Evolutionary conservation across 2,888 invertebrate species (phyloP).

Genomic region (Notocelia uddmanniana): DNA sequence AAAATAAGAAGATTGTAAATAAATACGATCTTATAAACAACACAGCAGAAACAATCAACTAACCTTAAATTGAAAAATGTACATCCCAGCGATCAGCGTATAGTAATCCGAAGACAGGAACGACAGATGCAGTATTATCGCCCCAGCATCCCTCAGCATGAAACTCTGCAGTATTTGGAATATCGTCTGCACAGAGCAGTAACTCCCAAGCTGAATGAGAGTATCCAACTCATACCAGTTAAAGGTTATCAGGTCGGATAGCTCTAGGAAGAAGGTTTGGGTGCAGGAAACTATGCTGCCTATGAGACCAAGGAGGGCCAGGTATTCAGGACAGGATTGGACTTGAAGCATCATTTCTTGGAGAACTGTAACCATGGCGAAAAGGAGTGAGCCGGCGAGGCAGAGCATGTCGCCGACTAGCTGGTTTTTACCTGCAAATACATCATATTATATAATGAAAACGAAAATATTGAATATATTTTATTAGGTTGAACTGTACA

Average conservation of each 20-base stretch:
- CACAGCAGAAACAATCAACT: constrained; percentile 52
- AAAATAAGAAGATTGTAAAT: too few species aligned
- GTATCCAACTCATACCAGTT: constrained; percentile 90
- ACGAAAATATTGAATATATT: too few species aligned
- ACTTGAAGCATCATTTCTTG: constrained; percentile 94
- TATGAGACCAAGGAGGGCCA: constrained; percentile 93
- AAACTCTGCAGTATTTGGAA: constrained; percentile 92
- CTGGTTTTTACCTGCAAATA: constrained; percentile 89
- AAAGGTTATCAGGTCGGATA: constrained; percentile 88
- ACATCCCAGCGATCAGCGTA: constrained; percentile 92
- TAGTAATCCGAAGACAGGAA: constrained; percentile 94
- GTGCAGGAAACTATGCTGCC: constrained; percentile 91
- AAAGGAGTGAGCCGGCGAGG: constrained; percentile 91
- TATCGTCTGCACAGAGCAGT: constrained; percentile 90
- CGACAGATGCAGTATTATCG: constrained; percentile 93
- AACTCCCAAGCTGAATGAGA: constrained; percentile 85
- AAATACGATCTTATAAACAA: too few species aligned
- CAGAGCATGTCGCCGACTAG: constrained; percentile 94
- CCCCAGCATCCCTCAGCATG: constrained; percentile 91
- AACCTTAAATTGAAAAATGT: constrained; percentile 93
- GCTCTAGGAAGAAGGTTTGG: constrained; percentile 92
- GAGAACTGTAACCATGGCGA: constrained; percentile 92
- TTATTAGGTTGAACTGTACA: too few species aligned
- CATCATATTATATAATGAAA: too few species aligned
- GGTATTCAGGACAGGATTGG: constrained; percentile 91